phyloP scores from a whole-genome alignment of 2,113 vertebrate genomes.

The Brachypteracias leptosomus region DNA sequence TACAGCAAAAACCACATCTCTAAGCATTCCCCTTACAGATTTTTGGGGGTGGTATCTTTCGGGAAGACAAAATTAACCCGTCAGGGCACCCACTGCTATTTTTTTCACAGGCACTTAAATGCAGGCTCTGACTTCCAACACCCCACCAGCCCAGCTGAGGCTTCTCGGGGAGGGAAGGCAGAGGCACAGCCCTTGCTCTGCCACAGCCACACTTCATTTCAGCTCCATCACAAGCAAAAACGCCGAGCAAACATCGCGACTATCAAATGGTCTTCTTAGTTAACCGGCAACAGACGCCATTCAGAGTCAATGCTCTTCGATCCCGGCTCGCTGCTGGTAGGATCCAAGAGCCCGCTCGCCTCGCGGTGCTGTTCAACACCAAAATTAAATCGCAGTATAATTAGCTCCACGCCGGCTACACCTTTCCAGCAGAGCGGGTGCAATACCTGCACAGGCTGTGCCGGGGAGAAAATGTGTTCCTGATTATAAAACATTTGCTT shows the following conservation, averaged over 20 bases:
- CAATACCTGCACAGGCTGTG: not conserved
- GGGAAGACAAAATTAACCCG: not conserved
- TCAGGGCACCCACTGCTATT: accelerated
- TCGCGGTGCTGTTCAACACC: not conserved
- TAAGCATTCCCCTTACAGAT: not conserved
- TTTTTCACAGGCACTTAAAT: not conserved
- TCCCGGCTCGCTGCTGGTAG: not conserved
- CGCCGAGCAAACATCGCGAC: not conserved
- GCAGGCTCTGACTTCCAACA: not conserved
- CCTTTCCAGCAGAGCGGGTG: not conserved
- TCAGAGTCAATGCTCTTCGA: not conserved
- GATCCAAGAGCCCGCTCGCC: not conserved
- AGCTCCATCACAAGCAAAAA: not conserved
- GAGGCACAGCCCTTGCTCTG: not conserved
- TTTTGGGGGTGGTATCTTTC: not conserved
- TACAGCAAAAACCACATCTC: not conserved
- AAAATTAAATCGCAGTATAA: not conserved
- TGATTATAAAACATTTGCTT: conserved; percentile 1
- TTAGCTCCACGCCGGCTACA: not conserved
- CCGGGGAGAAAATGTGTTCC: conserved; percentile 3
- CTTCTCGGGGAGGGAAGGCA: not conserved
- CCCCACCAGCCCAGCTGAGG: accelerated
- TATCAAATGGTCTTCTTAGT: not conserved
- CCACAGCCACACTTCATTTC: not conserved
- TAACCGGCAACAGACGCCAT: not conserved